A percentile compares a stretch with the other conserved stretches of the same genome.
These are phyloP conservation scores for Athene cunicularia DNA, from an alignment of 2,113 vertebrate genomes.

Conservation along the genomic window DNA sequence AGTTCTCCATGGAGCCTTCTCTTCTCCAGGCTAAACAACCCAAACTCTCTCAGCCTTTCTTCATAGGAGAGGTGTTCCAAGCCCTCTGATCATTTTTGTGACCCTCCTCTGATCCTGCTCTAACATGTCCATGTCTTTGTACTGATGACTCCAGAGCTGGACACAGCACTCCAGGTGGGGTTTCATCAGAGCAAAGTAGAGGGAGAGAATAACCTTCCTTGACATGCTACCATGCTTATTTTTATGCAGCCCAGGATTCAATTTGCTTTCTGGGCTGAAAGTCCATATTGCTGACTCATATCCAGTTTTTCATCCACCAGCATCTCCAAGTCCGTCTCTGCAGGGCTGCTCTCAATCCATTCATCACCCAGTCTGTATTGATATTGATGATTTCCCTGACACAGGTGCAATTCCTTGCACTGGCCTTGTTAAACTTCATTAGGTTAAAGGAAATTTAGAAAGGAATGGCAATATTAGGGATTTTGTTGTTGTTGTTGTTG, in stretches of 20 bases:
- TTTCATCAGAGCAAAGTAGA: background rate
- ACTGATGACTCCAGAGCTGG: background rate
- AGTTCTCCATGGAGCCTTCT: background rate
- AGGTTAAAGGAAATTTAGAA: background rate
- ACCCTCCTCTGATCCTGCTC: background rate
- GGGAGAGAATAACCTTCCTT: background rate
- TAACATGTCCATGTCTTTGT: background rate
- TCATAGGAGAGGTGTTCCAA: background rate
- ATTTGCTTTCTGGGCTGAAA: background rate
- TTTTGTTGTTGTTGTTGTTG: too few relatives aligned
- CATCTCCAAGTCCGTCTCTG: background rate
- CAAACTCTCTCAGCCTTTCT: background rate
- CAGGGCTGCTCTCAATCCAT: background rate
- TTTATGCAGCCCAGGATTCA: background rate
- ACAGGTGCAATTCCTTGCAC: background rate
- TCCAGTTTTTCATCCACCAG: background rate
- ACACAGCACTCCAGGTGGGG: rapidly evolving
- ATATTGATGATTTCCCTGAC: background rate
- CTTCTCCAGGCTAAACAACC: background rate
- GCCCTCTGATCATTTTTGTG: background rate
- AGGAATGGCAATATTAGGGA: background rate
- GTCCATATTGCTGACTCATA: background rate
- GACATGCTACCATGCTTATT: background rate
- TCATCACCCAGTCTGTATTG: background rate
- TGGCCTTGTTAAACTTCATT: background rate